These are phyloP conservation scores for Diploptera punctata DNA, from an alignment of 2,888 invertebrate genomes.

Conservation along the genomic window DNA sequence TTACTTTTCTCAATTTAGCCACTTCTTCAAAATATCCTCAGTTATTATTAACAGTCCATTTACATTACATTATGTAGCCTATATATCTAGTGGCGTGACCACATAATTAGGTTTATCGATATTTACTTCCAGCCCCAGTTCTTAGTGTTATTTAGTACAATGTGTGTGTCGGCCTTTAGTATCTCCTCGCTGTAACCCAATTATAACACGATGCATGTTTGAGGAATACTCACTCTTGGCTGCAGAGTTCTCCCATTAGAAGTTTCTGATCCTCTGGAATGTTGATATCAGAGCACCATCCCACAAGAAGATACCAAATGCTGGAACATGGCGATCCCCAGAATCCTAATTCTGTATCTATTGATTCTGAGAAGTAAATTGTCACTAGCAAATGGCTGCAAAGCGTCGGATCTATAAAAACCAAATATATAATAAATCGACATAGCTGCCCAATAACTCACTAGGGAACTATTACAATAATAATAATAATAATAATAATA, in stretches of 20 bases:
- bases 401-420: conserved; percentile 37
- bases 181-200: no score
- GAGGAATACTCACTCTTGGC: neutral
- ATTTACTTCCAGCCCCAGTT: no score
- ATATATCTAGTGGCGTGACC: no score
- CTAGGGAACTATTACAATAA: neutral
- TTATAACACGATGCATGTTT: no score
- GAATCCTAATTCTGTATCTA: conserved; percentile 40
- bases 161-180: no score
- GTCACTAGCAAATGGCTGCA: conserved; percentile 41
- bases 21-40: no score
- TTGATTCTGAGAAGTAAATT: conserved; percentile 45
- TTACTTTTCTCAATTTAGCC: no score
- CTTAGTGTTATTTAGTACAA: no score
- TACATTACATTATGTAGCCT: no score
- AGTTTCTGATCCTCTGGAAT: neutral
- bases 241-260: conserved; percentile 18
- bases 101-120: no score
- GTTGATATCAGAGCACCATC: conserved; percentile 39
- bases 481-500: neutral
- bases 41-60: no score
- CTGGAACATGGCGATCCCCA: conserved; percentile 38
- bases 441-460: neutral
- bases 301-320: conserved; percentile 37
- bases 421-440: neutral